Evolutionary conservation across 2,888 invertebrate genomes (phyloP).

Genomic region (Fragum whitleyi): DNA sequence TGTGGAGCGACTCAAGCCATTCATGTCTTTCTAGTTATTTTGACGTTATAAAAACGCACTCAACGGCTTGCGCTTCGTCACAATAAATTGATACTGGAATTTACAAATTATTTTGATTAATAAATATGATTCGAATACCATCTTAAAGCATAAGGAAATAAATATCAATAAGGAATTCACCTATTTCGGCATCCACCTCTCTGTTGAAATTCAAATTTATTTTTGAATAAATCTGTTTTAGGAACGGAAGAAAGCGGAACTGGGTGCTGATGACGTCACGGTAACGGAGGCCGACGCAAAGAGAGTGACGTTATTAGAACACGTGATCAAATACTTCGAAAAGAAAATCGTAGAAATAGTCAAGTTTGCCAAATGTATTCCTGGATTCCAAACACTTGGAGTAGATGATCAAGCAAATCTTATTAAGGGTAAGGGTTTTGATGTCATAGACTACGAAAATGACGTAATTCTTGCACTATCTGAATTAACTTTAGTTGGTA

Average conservation of each 20-base stretch:
- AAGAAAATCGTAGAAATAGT: conserved; percentile 37
- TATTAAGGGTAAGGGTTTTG: conserved; percentile 37
- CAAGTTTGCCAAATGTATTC: conserved; percentile 48
- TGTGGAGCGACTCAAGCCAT: no score
- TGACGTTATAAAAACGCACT: no score
- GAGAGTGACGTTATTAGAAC: neutral
- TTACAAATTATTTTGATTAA: no score
- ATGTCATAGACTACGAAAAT: no score
- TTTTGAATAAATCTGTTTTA: no score
- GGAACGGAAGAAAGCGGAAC: conserved; percentile 36
- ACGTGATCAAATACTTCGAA: conserved; percentile 38
- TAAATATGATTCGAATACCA: neutral
- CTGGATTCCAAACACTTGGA: conserved; percentile 41
- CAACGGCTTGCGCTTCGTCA: no score
- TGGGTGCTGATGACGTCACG: neutral
- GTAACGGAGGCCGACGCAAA: conserved; percentile 8
- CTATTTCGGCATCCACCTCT: neutral
- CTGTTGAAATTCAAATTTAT: no score
- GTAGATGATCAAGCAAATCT: conserved; percentile 48
- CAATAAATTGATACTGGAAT: no score
- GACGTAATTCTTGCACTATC: no score
- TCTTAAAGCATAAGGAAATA: neutral
- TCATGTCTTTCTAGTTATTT: no score
- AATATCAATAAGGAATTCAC: neutral
- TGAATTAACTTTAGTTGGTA: no score